phyloP scores from a whole-genome alignment of 2,888 invertebrate species.

The Mallateleia sp. region DNA sequence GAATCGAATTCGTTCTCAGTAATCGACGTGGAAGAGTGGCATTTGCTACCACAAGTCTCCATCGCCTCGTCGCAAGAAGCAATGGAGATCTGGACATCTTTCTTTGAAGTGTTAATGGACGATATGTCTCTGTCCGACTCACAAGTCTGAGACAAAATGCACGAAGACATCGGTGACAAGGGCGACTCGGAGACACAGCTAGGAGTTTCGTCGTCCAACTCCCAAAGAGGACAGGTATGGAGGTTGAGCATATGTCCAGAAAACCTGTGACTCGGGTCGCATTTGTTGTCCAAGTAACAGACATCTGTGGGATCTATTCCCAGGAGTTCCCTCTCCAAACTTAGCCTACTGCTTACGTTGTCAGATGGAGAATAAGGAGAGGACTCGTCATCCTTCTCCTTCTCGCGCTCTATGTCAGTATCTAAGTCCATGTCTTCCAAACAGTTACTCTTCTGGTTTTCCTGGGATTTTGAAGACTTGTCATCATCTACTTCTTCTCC shows the following conservation, averaged over 20 bases:
- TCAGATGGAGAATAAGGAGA: slow-evolving; percentile 88
- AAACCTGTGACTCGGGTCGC: neutral
- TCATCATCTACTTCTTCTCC: slow-evolving; percentile 52
- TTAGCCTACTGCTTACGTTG: slow-evolving; percentile 80
- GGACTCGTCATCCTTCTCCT: slow-evolving; percentile 78
- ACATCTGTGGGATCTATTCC: slow-evolving; percentile 85
- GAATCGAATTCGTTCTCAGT: neutral
- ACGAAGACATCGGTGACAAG: slow-evolving; percentile 42
- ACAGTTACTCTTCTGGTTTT: slow-evolving; percentile 47
- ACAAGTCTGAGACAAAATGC: neutral
- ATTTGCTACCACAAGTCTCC: too few species aligned
- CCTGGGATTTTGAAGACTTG: slow-evolving; percentile 65
- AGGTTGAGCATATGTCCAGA: too few species aligned
- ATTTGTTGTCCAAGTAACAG: slow-evolving; percentile 57
- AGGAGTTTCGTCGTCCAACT: neutral
- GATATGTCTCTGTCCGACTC: slow-evolving; percentile 8
- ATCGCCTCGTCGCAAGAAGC: too few species aligned
- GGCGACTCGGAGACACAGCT: slow-evolving; percentile 26
- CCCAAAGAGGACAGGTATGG: too few species aligned
- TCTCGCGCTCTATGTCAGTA: slow-evolving; percentile 87
- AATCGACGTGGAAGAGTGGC: neutral
- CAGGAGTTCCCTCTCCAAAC: slow-evolving; percentile 83
- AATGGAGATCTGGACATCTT: too few species aligned
- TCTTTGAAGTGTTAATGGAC: too few species aligned
- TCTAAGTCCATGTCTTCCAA: slow-evolving; percentile 88